Evolutionary conservation across 1,140 invertebrate species (phyloP).

Genomic region (Drosophila lacteicornis): DNA sequence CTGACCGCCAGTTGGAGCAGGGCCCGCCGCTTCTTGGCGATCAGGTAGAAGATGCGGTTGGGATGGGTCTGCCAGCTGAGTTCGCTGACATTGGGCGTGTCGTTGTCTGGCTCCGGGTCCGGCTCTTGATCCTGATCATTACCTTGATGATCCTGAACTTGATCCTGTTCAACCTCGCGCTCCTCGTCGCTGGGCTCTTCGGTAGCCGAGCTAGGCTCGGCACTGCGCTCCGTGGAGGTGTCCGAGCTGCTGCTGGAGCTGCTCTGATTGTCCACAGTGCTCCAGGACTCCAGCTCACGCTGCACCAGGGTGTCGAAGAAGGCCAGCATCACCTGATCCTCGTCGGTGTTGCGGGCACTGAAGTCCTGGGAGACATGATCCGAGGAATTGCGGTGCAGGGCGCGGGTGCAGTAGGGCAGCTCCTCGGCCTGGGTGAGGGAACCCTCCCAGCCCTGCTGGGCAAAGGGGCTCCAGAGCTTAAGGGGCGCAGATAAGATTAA

Average conservation of each 20-base stretch:
- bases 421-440: constrained; percentile 86
- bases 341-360: constrained; percentile 92
- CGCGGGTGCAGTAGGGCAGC: constrained; percentile 89
- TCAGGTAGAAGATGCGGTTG: constrained; percentile 82
- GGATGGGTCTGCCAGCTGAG: constrained; percentile 70
- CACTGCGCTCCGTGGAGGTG: constrained; percentile 41
- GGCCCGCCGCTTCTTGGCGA: constrained; percentile 78
- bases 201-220: constrained; percentile 28
- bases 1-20: constrained; percentile 79
- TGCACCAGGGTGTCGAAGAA: constrained; percentile 98
- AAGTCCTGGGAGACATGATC: constrained; percentile 93
- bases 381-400: constrained; percentile 93
- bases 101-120: constrained; percentile 15
- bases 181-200: constrained; percentile 54
- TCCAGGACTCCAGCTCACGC: constrained; percentile 93
- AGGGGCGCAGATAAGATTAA: neutral
- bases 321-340: constrained; percentile 98
- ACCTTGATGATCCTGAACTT: neutral
- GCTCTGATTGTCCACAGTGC: constrained; percentile 85
- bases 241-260: constrained; percentile 43
- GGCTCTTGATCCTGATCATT: neutral
- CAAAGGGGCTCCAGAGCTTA: constrained; percentile 92
- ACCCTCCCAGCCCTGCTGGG: constrained; percentile 87
- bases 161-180: neutral
- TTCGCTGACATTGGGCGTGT: constrained; percentile 69